Percentiles rank a stretch among this genome's conserved stretches.
Evolutionary conservation across 2,113 vertebrate genomes (phyloP).

Genomic region (Noturus placidus): DNA sequence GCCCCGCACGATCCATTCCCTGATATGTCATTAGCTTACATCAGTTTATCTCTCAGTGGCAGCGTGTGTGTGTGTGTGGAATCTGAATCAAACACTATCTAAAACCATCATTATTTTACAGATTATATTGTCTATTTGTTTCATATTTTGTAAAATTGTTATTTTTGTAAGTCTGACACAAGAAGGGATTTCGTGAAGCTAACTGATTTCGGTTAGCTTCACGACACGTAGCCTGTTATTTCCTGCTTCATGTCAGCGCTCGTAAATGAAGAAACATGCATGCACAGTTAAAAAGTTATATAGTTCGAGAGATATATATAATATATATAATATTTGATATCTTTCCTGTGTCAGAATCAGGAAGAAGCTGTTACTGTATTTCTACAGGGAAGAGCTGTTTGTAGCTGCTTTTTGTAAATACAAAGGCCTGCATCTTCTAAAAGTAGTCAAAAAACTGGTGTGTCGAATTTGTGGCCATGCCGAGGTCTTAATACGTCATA

Average conservation of each 20-base stretch:
- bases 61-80: background rate
- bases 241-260: background rate
- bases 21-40: background rate
- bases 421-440: background rate
- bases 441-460: background rate
- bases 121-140: background rate
- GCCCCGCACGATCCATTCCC: background rate
- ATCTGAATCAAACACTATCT: background rate
- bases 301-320: no score
- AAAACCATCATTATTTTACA: background rate
- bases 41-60: background rate
- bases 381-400: background rate
- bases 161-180: background rate
- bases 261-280: background rate
- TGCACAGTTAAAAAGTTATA: no score
- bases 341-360: background rate
- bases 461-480: background rate
- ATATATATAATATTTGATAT: background rate
- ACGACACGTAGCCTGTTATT: background rate
- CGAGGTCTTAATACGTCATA: background rate
- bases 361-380: background rate
- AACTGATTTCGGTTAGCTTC: background rate
- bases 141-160: background rate
- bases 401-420: slow-evolving; percentile 2
- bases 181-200: no score